These are phyloP conservation scores for Eilema sororculum DNA, from an alignment of 2,888 invertebrate genomes.

Conservation along the genomic window DNA sequence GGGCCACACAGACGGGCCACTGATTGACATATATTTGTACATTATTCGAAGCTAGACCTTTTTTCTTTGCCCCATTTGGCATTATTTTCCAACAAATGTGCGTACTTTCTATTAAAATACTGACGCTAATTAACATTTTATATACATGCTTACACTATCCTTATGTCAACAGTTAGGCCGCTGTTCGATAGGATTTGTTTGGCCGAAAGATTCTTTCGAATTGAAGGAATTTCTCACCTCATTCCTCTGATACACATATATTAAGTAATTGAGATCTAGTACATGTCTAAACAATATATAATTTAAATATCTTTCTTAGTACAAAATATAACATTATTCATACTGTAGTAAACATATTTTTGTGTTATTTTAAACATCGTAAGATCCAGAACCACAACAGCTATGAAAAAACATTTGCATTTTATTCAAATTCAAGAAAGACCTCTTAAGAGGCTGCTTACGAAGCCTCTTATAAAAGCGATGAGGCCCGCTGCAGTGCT, in stretches of 20 bases:
- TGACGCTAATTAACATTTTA: too few species aligned
- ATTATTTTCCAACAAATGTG: too few species aligned
- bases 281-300: too few species aligned
- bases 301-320: too few species aligned
- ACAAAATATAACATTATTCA: not conserved
- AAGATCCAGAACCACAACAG: not conserved
- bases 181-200: too few species aligned
- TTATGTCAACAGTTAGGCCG: too few species aligned
- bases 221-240: too few species aligned
- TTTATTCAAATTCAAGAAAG: slow-evolving; percentile 3
- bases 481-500: not conserved
- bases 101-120: not conserved
- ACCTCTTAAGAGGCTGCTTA: not conserved
- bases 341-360: not conserved
- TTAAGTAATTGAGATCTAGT: too few species aligned
- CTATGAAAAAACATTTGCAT: not conserved
- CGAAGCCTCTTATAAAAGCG: not conserved
- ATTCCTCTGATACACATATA: too few species aligned
- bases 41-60: not conserved
- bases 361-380: not conserved
- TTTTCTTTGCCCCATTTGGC: too few species aligned
- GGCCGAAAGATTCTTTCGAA: too few species aligned
- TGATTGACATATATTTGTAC: not conserved
- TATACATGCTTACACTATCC: too few species aligned
- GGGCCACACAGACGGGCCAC: slow-evolving; percentile 57